Conservation (phyloP, 2,888 invertebrate species). For the Scrobipalpa atriplicella region DNA sequence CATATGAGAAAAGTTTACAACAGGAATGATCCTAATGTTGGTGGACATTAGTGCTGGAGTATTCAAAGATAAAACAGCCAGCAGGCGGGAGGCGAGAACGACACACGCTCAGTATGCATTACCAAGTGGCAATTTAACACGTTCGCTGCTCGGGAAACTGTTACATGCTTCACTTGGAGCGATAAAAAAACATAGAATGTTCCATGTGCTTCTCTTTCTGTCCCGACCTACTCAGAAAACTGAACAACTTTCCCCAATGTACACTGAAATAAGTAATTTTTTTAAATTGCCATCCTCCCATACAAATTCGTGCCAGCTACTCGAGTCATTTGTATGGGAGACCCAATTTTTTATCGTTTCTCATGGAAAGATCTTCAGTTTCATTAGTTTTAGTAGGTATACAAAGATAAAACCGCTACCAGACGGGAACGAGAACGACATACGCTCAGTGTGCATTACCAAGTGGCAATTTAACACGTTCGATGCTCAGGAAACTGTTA, state of each 20-base stretch:
- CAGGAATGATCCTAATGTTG: neutral
- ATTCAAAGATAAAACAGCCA: neutral
- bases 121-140: constrained; percentile 5
- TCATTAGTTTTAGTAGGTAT: constrained; percentile 44
- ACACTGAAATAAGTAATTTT: too few species aligned
- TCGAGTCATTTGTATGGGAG: too few species aligned
- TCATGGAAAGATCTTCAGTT: too few species aligned
- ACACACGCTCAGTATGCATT: constrained; percentile 1
- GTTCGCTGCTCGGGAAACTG: neutral
- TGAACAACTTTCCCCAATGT: too few species aligned
- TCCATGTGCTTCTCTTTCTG: too few species aligned
- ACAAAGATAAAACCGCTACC: neutral
- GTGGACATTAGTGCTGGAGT: constrained; percentile 42
- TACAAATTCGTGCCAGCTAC: too few species aligned
- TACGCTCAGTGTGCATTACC: neutral
- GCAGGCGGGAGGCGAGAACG: neutral
- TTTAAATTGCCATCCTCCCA: too few species aligned
- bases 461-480: neutral
- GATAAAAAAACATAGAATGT: too few species aligned
- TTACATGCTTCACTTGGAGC: too few species aligned
- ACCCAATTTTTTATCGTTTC: too few species aligned
- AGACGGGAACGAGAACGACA: neutral
- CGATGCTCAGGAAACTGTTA: neutral
- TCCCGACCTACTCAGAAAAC: too few species aligned
- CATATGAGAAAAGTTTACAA: too few species aligned